Percentiles rank a stretch among this genome's conserved stretches.
These are phyloP conservation scores for Ahaetulla prasina DNA, from an alignment of 2,113 vertebrate genomes.

Conservation along the genomic window DNA sequence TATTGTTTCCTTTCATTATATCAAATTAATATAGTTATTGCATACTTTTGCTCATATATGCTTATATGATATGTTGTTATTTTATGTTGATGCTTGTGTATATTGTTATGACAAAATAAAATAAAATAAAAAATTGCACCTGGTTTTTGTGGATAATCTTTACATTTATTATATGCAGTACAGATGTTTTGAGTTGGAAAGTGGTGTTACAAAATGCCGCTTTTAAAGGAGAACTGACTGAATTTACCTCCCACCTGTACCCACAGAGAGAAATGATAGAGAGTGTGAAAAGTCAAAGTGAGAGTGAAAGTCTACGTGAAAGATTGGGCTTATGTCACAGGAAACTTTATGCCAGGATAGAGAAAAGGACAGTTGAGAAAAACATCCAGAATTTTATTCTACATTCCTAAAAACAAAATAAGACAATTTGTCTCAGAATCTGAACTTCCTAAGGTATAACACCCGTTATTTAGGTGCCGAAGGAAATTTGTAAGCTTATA, in stretches of 20 bases:
- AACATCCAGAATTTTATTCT: background rate
- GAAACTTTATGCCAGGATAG: background rate
- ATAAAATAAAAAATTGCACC: too few relatives aligned
- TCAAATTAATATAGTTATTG: too few relatives aligned
- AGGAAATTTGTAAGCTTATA: slow-evolving; percentile 12
- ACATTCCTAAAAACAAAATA: background rate
- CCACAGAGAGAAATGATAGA: background rate
- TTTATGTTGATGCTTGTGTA: too few relatives aligned
- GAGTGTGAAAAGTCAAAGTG: background rate
- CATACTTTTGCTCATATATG: too few relatives aligned
- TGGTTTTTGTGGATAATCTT: background rate
- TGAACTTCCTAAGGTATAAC: background rate
- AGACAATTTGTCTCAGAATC: background rate
- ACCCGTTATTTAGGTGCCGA: background rate
- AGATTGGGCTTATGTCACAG: background rate
- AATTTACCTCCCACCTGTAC: background rate
- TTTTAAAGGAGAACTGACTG: background rate
- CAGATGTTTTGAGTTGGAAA: background rate
- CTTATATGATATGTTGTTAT: too few relatives aligned
- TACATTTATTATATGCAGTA: background rate
- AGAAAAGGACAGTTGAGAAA: too few relatives aligned
- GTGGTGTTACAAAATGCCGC: background rate
- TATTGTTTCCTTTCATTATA: too few relatives aligned
- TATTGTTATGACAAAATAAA: too few relatives aligned
- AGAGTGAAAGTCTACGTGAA: background rate